These are phyloP conservation scores for Drosophila merina DNA, from an alignment of 2,888 invertebrate genomes.

Conservation along the genomic window DNA sequence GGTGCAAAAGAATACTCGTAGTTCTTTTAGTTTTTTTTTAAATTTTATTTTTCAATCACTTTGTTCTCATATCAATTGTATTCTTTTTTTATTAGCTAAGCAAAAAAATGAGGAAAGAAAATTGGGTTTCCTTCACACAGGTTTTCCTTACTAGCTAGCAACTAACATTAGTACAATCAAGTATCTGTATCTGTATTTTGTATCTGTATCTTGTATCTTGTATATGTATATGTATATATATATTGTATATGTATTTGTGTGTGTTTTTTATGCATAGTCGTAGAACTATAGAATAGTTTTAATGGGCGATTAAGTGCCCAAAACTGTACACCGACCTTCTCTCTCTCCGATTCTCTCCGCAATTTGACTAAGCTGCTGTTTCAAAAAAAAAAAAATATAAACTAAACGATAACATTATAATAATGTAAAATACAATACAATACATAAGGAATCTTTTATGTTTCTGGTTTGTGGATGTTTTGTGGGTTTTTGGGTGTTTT, in stretches of 20 bases:
- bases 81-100: conserved; percentile 61
- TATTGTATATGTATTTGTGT: conserved; percentile 29
- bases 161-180: conserved; percentile 62
- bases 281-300: conserved; percentile 39
- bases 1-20: neutral
- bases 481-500: neutral
- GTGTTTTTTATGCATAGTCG: conserved; percentile 14
- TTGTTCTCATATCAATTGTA: conserved; percentile 70
- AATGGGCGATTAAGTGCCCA: conserved; percentile 8
- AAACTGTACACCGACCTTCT: conserved; percentile 24
- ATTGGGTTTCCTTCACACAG: conserved; percentile 37
- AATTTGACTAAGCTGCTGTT: conserved; percentile 66
- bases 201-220: conserved; percentile 29
- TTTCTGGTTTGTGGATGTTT: neutral
- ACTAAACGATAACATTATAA: conserved; percentile 11
- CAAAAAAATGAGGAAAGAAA: conserved; percentile 59
- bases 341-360: conserved; percentile 36
- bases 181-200: conserved; percentile 4
- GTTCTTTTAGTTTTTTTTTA: conserved; percentile 41
- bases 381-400: conserved; percentile 12
- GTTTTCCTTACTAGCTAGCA: conserved; percentile 45
- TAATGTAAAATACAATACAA: conserved; percentile 9
- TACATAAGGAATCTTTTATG: conserved; percentile 9
- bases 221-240: conserved; percentile 29
- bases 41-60: conserved; percentile 76